Evolutionary conservation across 2,797 vertebrate species (phyloP).

Genomic region (Tragopan temminckii): DNA sequence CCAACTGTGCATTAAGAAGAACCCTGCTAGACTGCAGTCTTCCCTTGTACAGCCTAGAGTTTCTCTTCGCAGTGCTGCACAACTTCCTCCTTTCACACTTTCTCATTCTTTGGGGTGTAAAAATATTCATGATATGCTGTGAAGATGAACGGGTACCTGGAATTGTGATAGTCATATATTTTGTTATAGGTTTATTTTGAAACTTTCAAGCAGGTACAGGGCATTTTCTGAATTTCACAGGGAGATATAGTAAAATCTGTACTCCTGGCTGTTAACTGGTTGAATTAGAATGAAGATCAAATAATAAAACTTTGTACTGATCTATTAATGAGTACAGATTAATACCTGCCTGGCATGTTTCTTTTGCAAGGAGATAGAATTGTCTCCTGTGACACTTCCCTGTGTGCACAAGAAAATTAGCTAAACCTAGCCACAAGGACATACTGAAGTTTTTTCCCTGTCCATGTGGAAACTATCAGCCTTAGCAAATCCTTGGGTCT

Average conservation of each 20-base stretch:
- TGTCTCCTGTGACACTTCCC: not conserved
- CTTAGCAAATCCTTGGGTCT: not conserved
- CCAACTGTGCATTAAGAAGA: not conserved
- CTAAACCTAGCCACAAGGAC: not conserved
- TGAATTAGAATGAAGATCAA: not conserved
- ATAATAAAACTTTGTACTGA: not conserved
- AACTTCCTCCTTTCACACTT: not conserved
- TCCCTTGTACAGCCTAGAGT: not conserved
- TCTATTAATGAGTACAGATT: not conserved
- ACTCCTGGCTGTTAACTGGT: not conserved
- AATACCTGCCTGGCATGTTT: not conserved
- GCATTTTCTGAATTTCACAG: accelerated
- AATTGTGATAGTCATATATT: not conserved
- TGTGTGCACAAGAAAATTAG: not conserved
- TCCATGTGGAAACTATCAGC: not conserved
- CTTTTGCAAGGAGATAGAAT: not conserved
- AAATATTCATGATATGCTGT: not conserved
- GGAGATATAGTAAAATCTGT: not conserved
- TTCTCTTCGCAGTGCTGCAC: not conserved
- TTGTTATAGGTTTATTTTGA: not conserved
- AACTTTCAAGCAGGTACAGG: not conserved
- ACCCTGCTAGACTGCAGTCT: not conserved
- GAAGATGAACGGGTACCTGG: not conserved
- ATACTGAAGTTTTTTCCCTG: not conserved
- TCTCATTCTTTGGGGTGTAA: not conserved